Conservation (phyloP, 2,888 invertebrate species). For the Drosophila flavopinicola region DNA sequence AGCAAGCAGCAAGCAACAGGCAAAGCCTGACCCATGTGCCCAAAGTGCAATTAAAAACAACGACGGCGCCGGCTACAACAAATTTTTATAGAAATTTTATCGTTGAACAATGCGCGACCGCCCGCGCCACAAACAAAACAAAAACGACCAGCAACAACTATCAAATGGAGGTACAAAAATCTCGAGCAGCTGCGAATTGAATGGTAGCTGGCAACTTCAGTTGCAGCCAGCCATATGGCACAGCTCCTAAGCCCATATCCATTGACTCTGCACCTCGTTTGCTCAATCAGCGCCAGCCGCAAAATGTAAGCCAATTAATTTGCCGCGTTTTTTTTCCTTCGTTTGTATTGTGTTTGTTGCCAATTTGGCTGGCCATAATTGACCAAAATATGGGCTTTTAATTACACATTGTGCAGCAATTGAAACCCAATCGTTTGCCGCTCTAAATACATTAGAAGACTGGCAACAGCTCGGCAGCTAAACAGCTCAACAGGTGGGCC, state of each 20-base stretch:
- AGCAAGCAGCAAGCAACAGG: constrained; percentile 31
- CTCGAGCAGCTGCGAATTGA: constrained; percentile 56
- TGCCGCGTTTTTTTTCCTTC: constrained; percentile 21
- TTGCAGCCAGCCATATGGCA: constrained; percentile 58
- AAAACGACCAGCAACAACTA: constrained; percentile 26
- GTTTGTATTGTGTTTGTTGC: constrained; percentile 32
- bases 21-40: constrained; percentile 53
- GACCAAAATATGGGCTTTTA: constrained; percentile 74
- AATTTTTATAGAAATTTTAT: constrained; percentile 73
- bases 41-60: constrained; percentile 65
- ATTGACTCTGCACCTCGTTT: constrained; percentile 55
- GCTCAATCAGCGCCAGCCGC: constrained; percentile 61
- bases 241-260: constrained; percentile 44
- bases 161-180: constrained; percentile 23
- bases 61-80: constrained; percentile 65
- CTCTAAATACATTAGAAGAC: constrained; percentile 48
- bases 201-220: constrained; percentile 32
- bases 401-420: constrained; percentile 67
- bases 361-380: constrained; percentile 66
- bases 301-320: constrained; percentile 73
- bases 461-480: constrained; percentile 16
- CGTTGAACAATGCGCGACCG: constrained; percentile 60
- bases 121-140: constrained; percentile 55
- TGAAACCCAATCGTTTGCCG: constrained; percentile 49
- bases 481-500: constrained; percentile 42